Conservation (phyloP, 2,888 invertebrate genomes). For the Melinopterus prodromus region DNA sequence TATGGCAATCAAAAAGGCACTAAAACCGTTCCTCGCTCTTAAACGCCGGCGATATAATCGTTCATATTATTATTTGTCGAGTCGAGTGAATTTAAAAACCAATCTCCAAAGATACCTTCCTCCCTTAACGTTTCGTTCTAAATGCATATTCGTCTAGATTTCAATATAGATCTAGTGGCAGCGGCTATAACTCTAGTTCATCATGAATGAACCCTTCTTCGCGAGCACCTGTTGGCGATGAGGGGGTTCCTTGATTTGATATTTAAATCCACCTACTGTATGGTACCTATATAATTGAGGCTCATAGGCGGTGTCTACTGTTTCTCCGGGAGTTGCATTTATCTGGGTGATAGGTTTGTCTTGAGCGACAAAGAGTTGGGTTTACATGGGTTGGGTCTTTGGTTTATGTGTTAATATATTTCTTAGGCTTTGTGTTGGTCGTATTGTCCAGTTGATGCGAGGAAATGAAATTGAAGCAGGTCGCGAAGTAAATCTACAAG, state of each 20-base stretch:
- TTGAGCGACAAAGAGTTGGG: background rate
- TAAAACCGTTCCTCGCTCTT: constrained; percentile 8
- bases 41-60: background rate
- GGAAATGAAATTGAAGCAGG: background rate
- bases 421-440: background rate
- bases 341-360: constrained; percentile 4
- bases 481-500: too few relatives aligned
- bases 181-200: constrained; percentile 37
- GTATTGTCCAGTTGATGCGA: background rate
- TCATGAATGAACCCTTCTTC: constrained; percentile 35
- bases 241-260: constrained; percentile 35
- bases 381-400: background rate
- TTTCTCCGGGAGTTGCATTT: background rate
- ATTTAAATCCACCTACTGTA: constrained; percentile 32
- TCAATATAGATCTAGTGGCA: constrained; percentile 48
- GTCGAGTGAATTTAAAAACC: constrained; percentile 13
- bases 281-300: constrained; percentile 19
- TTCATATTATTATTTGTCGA: background rate
- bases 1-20: background rate
- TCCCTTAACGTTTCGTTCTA: constrained; percentile 36
- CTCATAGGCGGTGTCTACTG: constrained; percentile 12
- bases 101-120: constrained; percentile 21
- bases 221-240: constrained; percentile 37
- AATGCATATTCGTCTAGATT: constrained; percentile 48
- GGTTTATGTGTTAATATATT: background rate